Evolutionary conservation across 64 coral and sea anemone species (phyloP).

Genomic region (Montipora cactus): DNA sequence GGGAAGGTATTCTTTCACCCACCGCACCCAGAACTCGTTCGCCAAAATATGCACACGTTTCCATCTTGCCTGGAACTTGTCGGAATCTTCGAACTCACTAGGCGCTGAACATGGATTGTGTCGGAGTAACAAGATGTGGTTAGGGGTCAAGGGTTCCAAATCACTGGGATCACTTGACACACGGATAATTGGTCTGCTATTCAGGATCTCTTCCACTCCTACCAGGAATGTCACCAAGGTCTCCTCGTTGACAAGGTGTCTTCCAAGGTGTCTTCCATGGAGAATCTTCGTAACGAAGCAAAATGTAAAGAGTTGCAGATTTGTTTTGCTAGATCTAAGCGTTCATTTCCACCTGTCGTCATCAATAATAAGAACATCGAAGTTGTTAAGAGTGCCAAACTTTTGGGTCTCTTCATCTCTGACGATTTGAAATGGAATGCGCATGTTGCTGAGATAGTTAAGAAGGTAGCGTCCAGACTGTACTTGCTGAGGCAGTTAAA

Average conservation of each 20-base stretch:
- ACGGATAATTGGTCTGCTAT: conserved; percentile 45
- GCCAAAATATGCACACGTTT: conserved; percentile 57
- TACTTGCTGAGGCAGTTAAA: no score
- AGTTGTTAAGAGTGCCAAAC: no score
- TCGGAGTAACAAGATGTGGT: conserved; percentile 39
- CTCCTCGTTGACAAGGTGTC: neutral
- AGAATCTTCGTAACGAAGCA: no score
- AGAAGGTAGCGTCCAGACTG: no score
- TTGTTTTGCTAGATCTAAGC: no score
- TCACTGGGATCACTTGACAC: conserved; percentile 46
- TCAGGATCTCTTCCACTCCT: neutral
- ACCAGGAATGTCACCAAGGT: no score
- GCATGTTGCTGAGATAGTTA: no score
- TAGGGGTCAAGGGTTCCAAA: conserved; percentile 45
- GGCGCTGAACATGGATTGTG: conserved; percentile 13
- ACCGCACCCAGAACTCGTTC: conserved; percentile 60
- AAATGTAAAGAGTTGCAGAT: no score
- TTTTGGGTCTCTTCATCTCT: no score
- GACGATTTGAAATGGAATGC: no score
- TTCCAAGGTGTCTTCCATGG: conserved; percentile 26
- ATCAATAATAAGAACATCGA: no score
- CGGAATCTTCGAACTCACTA: conserved; percentile 8
- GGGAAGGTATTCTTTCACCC: conserved; percentile 64
- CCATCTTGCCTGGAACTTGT: conserved; percentile 57
- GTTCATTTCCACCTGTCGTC: no score